Base-by-base conservation (phyloP, 1,140 invertebrate genomes). In the Drosophila grimshawi region DNA sequence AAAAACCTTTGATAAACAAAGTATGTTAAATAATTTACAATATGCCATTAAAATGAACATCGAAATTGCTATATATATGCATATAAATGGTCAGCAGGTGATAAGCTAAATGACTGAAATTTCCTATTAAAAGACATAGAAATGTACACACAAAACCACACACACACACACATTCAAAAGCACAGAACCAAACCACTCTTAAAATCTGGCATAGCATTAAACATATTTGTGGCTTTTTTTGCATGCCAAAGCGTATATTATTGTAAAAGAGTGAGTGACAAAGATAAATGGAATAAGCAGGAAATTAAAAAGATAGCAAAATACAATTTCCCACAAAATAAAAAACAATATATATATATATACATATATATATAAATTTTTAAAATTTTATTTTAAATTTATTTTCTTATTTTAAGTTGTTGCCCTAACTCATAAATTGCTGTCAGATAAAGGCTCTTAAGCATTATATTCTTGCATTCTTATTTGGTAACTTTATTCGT, bases 221-320 rank as follows among this genome's bases (percentile, higher is more conserved):
- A 60, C 71, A 70, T 19, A 73, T 75, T 81, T 75, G 10, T 48
- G 79, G 83, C 83, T 83, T 82, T 79, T 83, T 82, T 82, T 82
- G 78, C 64, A 66, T 74, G 53, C 76, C 51, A 41, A 55, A 66
- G 61, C 37, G 55, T 35, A 56, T 46, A 45, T 45, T 27, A 49
- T 29, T 29, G n/a, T 7, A 5, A 19, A 32, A 41, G 5, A 29
- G 49, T n/a, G 48, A 32, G 29, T 43, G 7, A 5, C 2, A 51
- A 2, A 51, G n/a, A 51, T 4, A 48, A 56, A 67, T 56, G 45
- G 35, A n/a, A 46, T 45, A 49, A 55, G 64, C 76, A 83, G 76
- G 76, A 83, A 83, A 83, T 80, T 80, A 76, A 83, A 80, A 83
- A 62, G 51, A 43, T 59, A 43, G 10, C 39, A 76, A 60, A 80